phyloP scores from a whole-genome alignment of 2,797 vertebrate genomes.

The Leptodactylus fallax region DNA sequence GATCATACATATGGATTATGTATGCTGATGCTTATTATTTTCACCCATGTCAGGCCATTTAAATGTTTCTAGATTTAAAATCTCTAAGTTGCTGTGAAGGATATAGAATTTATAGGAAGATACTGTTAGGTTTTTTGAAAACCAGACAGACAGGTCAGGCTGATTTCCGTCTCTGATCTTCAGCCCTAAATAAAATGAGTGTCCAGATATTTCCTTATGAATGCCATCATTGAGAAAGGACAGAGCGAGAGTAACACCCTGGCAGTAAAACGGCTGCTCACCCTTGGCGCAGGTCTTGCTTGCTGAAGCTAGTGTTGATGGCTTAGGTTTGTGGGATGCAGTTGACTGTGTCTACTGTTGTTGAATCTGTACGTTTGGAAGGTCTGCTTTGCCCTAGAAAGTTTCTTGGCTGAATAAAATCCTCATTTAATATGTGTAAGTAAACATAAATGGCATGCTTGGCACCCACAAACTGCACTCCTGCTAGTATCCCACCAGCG shows the following conservation, averaged over 20 bases:
- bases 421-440: constrained; percentile 37
- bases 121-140: not conserved
- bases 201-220: constrained; percentile 40
- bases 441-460: constrained; percentile 36
- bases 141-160: constrained; percentile 2
- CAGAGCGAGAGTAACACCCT: not conserved
- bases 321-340: constrained; percentile 40
- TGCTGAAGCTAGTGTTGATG: constrained; percentile 14
- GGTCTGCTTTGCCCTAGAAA: constrained; percentile 32
- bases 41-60: not conserved
- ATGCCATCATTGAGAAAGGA: constrained; percentile 45
- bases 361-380: constrained; percentile 13
- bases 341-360: constrained; percentile 50
- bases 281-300: constrained; percentile 36
- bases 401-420: constrained; percentile 35
- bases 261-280: constrained; percentile 24
- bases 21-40: not conserved
- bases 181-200: not conserved
- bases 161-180: constrained; percentile 31
- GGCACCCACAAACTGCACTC: constrained; percentile 31
- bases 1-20: not conserved
- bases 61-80: not conserved
- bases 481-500: constrained; percentile 36
- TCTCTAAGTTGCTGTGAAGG: not conserved
- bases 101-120: not conserved